Evolutionary conservation across 2,797 vertebrate species (phyloP).

Genomic region (Oryzias dopingdopingensis): DNA sequence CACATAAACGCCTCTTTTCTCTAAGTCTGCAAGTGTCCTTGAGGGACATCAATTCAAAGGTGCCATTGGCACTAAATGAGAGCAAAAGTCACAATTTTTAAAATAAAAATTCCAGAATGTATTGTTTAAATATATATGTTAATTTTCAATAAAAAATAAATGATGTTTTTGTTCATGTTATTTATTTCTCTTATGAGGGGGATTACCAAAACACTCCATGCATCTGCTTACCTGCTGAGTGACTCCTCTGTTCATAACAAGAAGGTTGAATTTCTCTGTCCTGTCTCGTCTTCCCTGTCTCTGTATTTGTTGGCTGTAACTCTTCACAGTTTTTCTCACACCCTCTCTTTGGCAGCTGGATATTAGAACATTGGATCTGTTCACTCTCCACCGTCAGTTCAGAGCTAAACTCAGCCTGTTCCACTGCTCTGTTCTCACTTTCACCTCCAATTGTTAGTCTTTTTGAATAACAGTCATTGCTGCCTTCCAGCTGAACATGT

Average conservation of each 20-base stretch:
- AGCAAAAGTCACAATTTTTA: no score
- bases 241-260: neutral
- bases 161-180: no score
- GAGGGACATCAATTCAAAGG: no score
- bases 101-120: no score
- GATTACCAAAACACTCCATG: no score
- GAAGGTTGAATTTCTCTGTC: conserved; percentile 3
- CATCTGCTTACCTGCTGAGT: conserved; percentile 23
- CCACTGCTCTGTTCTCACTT: neutral
- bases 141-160: no score
- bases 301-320: neutral
- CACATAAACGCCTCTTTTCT: no score
- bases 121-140: no score
- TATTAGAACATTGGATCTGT: conserved; percentile 5
- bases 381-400: conserved; percentile 11
- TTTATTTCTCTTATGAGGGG: no score
- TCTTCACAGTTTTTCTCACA: conserved; percentile 1
- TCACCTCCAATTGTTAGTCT: conserved; percentile 11
- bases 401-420: accelerated
- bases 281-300: neutral
- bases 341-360: neutral
- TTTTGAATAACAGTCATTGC: neutral
- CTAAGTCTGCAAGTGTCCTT: no score
- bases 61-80: no score
- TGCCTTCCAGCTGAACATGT: neutral